Evolutionary conservation across 2,888 invertebrate genomes (phyloP).

Genomic region (Amphimallon solstitiale): DNA sequence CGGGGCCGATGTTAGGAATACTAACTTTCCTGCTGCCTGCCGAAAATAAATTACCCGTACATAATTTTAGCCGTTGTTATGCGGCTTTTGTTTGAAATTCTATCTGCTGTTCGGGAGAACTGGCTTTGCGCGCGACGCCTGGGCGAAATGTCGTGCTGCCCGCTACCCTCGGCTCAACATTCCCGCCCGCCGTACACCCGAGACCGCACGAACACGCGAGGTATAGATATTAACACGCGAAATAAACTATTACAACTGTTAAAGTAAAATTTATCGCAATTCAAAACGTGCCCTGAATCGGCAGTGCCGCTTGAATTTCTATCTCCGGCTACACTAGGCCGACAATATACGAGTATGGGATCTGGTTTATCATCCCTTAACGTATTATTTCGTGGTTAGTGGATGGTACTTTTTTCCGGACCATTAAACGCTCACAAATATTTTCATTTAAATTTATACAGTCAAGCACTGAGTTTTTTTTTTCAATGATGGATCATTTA

Average conservation of each 20-base stretch:
- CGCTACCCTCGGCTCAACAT: no score
- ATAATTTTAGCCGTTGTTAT: slow-evolving; percentile 33
- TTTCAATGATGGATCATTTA: no score
- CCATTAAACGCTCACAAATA: no score
- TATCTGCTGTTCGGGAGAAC: slow-evolving; percentile 24
- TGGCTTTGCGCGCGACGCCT: neutral
- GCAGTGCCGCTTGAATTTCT: neutral
- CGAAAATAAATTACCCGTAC: slow-evolving; percentile 33
- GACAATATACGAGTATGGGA: no score
- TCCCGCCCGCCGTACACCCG: neutral
- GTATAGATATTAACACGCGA: slow-evolving; percentile 15
- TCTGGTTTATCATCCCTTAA: neutral
- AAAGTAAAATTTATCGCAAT: slow-evolving; percentile 25
- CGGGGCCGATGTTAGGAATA: neutral
- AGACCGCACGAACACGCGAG: neutral
- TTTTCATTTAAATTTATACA: no score
- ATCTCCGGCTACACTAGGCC: neutral
- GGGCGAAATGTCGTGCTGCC: slow-evolving; percentile 6
- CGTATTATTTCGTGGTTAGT: neutral
- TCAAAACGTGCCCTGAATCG: slow-evolving; percentile 18
- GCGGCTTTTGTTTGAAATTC: slow-evolving; percentile 32
- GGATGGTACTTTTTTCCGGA: no score
- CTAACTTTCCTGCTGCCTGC: slow-evolving; percentile 14
- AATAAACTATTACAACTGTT: slow-evolving; percentile 30
- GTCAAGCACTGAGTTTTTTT: no score